Evolutionary conservation across 2,888 invertebrate genomes (phyloP).

Genomic region (Ctenicera cuprea): DNA sequence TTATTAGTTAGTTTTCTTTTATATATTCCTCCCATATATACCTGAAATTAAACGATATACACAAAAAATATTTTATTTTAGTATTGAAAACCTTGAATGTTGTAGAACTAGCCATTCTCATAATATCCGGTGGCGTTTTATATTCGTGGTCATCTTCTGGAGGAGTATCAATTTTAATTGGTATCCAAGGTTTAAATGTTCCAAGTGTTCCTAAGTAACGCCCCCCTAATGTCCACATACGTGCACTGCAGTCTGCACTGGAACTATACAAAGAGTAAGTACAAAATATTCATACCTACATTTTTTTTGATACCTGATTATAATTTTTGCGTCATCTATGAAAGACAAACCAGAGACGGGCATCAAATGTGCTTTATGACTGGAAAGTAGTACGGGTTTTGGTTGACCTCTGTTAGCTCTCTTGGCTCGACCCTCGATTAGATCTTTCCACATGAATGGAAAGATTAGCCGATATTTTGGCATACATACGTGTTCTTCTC

Average conservation of each 20-base stretch:
- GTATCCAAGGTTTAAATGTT: slow-evolving; percentile 79
- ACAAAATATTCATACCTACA: background rate
- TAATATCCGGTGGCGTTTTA: slow-evolving; percentile 84
- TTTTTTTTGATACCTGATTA: slow-evolving; percentile 79
- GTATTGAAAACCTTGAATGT: slow-evolving; percentile 79
- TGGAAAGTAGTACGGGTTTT: slow-evolving; percentile 80
- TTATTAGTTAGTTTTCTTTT: slow-evolving; percentile 74
- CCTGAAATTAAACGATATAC: slow-evolving; percentile 57
- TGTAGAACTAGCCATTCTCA: slow-evolving; percentile 83
- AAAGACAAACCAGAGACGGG: slow-evolving; percentile 81
- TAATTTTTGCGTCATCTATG: slow-evolving; percentile 79
- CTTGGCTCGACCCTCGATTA: slow-evolving; percentile 81
- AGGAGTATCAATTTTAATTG: slow-evolving; percentile 71
- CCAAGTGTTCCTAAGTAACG: slow-evolving; percentile 83
- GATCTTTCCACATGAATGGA: slow-evolving; percentile 83
- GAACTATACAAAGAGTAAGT: slow-evolving; percentile 58
- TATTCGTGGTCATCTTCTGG: slow-evolving; percentile 72
- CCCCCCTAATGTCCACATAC: slow-evolving; percentile 85
- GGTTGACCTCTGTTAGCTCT: slow-evolving; percentile 78
- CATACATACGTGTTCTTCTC: slow-evolving; percentile 77
- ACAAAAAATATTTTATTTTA: slow-evolving; percentile 29
- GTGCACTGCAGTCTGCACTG: slow-evolving; percentile 77
- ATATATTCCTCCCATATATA: slow-evolving; percentile 66
- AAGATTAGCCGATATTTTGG: slow-evolving; percentile 80
- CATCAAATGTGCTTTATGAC: slow-evolving; percentile 83